Evolutionary conservation across 37 sponge, comb jelly and placozoan species (phyloP).

Genomic region (Petrosia ficiformis): DNA sequence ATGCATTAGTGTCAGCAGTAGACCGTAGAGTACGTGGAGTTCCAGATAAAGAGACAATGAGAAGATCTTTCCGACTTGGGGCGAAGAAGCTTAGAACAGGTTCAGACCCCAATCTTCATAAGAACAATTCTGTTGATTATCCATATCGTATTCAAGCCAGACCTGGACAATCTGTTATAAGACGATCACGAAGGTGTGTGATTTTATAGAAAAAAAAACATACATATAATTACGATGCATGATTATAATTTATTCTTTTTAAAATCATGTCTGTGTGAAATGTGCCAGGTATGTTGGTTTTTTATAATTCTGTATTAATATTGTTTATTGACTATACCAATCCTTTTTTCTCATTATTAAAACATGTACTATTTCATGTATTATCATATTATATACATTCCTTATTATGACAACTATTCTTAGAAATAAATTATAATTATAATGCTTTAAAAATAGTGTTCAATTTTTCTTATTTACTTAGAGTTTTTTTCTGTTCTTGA

Average conservation of each 20-base stretch:
- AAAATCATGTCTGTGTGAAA: too few relatives aligned
- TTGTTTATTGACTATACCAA: too few relatives aligned
- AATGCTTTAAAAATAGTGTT: not conserved
- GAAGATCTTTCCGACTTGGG: constrained; percentile 42
- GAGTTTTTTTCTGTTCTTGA: constrained; percentile 4
- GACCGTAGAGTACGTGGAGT: constrained; percentile 16
- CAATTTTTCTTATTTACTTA: not conserved
- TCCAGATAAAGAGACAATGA: not conserved
- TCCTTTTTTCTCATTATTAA: too few relatives aligned
- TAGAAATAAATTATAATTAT: not conserved
- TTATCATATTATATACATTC: not conserved
- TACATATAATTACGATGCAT: not conserved
- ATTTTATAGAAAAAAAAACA: not conserved
- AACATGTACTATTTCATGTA: too few relatives aligned
- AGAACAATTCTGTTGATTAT: constrained; percentile 15
- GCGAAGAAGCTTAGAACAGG: constrained; percentile 24
- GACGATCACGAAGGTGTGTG: not conserved
- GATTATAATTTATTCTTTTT: too few relatives aligned
- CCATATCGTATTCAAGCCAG: too few relatives aligned
- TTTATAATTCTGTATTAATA: too few relatives aligned
- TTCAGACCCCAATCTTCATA: constrained; percentile 55
- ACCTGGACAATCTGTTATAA: not conserved
- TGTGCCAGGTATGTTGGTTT: too few relatives aligned
- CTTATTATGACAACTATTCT: not conserved
- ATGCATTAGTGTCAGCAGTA: constrained; percentile 40